Evolutionary conservation across 2,797 vertebrate species (phyloP).

Genomic region (Falco biarmicus): DNA sequence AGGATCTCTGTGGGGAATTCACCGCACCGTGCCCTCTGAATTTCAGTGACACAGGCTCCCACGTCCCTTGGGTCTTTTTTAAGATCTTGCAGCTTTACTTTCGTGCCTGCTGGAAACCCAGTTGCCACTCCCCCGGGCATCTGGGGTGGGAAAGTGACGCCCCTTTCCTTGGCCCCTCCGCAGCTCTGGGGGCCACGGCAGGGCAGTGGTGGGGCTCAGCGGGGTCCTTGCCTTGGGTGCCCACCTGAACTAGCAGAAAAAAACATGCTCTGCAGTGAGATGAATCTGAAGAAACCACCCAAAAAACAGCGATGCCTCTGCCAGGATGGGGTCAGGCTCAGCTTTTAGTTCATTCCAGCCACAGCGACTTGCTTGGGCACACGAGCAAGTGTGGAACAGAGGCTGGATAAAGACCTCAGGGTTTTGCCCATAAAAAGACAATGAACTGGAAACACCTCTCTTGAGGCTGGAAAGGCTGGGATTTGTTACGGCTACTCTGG

Average conservation of each 20-base stretch:
- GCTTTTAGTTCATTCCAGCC: not conserved
- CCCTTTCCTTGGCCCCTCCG: not conserved
- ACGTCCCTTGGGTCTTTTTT: not conserved
- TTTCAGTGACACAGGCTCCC: not conserved
- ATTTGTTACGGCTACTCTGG: not conserved
- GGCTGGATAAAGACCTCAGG: conserved; percentile 4
- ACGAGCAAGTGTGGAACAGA: not conserved
- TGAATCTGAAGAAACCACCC: not conserved
- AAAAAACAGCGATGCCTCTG: not conserved
- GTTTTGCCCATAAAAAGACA: not conserved
- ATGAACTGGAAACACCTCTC: not conserved
- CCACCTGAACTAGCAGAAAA: not conserved
- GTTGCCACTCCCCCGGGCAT: not conserved
- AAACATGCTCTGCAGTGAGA: not conserved
- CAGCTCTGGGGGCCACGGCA: no score
- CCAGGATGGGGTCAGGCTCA: not conserved
- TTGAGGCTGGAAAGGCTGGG: not conserved
- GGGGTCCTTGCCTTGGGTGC: not conserved
- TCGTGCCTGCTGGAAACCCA: not conserved
- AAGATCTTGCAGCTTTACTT: not conserved
- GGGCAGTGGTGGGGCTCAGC: accelerated
- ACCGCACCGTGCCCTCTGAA: not conserved
- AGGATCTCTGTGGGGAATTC: not conserved
- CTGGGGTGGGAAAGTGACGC: not conserved
- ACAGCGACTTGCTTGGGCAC: not conserved